A percentile compares a stretch with the other conserved stretches of the same genome.
These are phyloP conservation scores for Xenops minutus DNA, from an alignment of 2,797 vertebrate species.

Conservation along the genomic window DNA sequence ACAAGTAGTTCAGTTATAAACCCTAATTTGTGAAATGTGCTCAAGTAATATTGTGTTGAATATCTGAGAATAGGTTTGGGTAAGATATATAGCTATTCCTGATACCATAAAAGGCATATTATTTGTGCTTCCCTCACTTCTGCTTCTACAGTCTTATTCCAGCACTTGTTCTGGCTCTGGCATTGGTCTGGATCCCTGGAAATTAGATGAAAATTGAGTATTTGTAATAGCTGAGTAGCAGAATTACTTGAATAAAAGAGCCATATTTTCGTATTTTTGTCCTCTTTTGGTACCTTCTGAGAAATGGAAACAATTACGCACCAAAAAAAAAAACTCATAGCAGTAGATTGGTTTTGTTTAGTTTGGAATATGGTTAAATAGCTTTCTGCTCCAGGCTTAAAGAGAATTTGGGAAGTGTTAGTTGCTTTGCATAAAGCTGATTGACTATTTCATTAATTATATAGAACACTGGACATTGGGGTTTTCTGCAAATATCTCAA, in stretches of 20 bases:
- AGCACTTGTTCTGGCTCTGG: not conserved
- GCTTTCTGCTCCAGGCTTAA: not conserved
- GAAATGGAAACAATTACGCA: constrained; percentile 2
- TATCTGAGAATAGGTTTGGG: not conserved
- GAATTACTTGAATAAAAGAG: not conserved
- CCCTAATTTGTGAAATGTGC: not conserved
- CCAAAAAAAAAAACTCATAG: not conserved
- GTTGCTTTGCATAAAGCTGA: not conserved
- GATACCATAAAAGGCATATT: not conserved
- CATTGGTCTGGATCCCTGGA: not conserved
- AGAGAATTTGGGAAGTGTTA: not conserved
- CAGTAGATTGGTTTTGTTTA: not conserved
- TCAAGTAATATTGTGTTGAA: not conserved
- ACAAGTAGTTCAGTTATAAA: not conserved
- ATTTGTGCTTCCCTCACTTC: not conserved
- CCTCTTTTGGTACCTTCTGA: not conserved
- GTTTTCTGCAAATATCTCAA: not conserved
- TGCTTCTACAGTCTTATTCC: not conserved
- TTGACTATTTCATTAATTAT: not conserved
- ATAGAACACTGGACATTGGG: not conserved
- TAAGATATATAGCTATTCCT: not conserved
- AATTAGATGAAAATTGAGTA: not conserved
- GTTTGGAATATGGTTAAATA: not conserved
- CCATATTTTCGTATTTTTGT: constrained; percentile 1
- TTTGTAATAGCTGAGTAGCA: not conserved